A percentile compares a stretch with the other conserved stretches of the same genome.
phyloP scores from a whole-genome alignment of 2,797 vertebrate species.

The Scolopax bukidnonensis region DNA sequence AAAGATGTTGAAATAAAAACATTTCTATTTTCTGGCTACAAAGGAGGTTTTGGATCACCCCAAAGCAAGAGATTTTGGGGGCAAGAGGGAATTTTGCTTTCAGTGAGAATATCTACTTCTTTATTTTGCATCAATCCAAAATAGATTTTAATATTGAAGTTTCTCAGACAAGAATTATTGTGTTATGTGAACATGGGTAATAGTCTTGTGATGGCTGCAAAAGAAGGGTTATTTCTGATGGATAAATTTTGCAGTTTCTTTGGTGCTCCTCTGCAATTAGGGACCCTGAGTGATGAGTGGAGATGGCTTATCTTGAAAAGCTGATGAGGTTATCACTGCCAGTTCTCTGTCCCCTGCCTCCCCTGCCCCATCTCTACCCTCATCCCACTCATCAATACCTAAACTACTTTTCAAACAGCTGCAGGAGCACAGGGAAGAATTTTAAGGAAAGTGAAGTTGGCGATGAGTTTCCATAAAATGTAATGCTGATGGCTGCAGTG shows the following conservation, averaged over 20 bases:
- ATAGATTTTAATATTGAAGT: neutral
- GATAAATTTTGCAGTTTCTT: neutral
- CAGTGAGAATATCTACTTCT: neutral
- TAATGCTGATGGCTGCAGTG: conserved; percentile 10
- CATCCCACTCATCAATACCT: conserved; percentile 11
- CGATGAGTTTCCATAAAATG: neutral
- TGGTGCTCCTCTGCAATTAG: neutral
- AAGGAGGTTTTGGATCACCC: neutral
- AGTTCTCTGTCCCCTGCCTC: neutral
- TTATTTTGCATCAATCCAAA: neutral
- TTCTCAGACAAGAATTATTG: neutral
- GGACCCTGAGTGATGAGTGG: neutral
- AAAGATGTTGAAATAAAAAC: neutral
- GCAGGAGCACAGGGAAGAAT: conserved; percentile 14
- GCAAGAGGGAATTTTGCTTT: neutral
- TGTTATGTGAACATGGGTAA: neutral
- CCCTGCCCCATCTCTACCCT: neutral
- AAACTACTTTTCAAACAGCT: conserved; percentile 16
- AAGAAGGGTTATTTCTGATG: neutral
- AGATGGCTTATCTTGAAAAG: neutral
- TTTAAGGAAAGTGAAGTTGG: conserved; percentile 20
- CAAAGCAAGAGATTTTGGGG: neutral
- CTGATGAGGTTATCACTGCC: conserved; percentile 22
- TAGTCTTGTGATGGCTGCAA: neutral
- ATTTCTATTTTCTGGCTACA: neutral